Evolutionary conservation across 2,888 invertebrate genomes (phyloP).

Genomic region (Meteorus cinctellus): DNA sequence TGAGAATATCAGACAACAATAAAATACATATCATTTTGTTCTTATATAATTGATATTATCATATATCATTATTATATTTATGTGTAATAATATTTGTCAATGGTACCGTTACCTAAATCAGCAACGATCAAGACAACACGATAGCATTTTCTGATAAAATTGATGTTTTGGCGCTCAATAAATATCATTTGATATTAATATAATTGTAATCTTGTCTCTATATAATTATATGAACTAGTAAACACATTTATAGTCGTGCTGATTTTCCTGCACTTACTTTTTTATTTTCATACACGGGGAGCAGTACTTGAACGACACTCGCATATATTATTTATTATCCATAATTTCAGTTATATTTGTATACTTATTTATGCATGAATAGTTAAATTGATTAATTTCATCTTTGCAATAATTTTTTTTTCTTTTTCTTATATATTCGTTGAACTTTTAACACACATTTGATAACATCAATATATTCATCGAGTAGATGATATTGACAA

Average conservation of each 20-base stretch:
- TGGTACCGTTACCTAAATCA: not conserved
- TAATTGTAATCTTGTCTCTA: not conserved
- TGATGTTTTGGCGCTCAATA: not conserved
- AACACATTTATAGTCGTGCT: not conserved
- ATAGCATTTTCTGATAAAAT: not conserved
- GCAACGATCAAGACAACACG: not conserved
- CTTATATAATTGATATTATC: constrained; percentile 45
- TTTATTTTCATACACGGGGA: not conserved
- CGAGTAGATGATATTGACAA: not conserved
- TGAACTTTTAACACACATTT: not conserved
- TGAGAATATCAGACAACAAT: constrained; percentile 66
- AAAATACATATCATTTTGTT: constrained; percentile 52
- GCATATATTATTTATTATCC: not conserved
- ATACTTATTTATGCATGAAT: not conserved
- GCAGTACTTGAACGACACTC: not conserved
- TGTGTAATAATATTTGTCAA: not conserved
- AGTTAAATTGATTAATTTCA: not conserved
- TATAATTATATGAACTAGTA: not conserved
- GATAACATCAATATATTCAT: too few species aligned
- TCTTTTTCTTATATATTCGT: not conserved
- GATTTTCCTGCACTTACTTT: not conserved
- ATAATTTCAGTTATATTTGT: not conserved
- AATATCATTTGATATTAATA: not conserved
- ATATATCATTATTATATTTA: constrained; percentile 1
- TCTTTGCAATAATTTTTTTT: not conserved